Evolutionary conservation across 2,113 vertebrate species (phyloP).

Genomic region (Ochotona curzoniae): DNA sequence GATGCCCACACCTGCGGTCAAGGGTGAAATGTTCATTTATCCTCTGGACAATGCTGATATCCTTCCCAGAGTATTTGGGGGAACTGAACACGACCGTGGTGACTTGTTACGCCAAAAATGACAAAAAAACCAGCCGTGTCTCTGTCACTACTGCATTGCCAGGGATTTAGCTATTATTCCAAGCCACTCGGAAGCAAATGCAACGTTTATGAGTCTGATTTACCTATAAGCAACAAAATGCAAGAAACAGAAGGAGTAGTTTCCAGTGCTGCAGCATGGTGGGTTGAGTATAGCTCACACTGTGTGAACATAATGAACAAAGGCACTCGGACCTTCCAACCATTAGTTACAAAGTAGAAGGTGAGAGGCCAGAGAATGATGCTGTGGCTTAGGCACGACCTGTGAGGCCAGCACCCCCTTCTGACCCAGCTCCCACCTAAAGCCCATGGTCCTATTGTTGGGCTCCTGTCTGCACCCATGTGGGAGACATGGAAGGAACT

Average conservation of each 20-base stretch:
- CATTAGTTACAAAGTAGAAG: no score
- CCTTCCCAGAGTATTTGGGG: constrained; percentile 17
- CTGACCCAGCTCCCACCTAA: no score
- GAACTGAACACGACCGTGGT: background rate
- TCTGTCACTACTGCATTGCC: constrained; percentile 22
- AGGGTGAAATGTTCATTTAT: constrained; percentile 26
- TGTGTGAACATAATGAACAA: no score
- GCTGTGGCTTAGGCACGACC: no score
- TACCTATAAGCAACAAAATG: background rate
- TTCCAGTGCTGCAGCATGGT: no score
- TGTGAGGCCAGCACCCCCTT: no score
- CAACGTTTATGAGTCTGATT: constrained; percentile 18
- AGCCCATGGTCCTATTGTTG: no score
- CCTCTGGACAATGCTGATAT: background rate
- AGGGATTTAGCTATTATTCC: background rate
- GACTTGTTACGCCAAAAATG: background rate
- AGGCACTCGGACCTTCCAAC: no score
- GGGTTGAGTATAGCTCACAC: no score
- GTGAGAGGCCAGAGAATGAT: no score
- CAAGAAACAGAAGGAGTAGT: background rate
- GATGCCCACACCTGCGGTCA: constrained; percentile 60
- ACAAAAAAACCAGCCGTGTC: background rate
- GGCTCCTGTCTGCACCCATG: no score
- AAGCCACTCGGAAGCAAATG: constrained; percentile 17
- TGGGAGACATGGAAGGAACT: no score